These are phyloP conservation scores for Monochamus saltuarius DNA, from an alignment of 1,140 invertebrate genomes.

Conservation along the genomic window DNA sequence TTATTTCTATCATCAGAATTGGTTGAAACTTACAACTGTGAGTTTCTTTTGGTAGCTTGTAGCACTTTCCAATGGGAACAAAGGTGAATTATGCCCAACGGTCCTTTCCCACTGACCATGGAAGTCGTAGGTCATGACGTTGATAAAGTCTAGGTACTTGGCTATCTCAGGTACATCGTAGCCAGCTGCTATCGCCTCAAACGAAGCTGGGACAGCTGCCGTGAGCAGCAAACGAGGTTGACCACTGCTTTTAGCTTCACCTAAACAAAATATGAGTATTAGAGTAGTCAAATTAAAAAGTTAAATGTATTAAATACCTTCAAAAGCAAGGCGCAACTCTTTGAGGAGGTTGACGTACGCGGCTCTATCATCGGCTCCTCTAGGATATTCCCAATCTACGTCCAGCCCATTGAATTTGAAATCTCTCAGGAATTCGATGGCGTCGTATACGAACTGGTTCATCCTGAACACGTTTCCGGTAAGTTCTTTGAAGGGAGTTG, in stretches of 20 bases:
- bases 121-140: conserved; percentile 95
- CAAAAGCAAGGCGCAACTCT: conserved; percentile 85
- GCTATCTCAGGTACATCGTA: conserved; percentile 92
- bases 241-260: conserved; percentile 68
- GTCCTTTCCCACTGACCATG: conserved; percentile 91
- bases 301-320: conserved; percentile 54
- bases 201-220: conserved; percentile 88
- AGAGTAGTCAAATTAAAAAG: not conserved
- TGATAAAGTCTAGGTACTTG: conserved; percentile 92
- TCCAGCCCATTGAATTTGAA: conserved; percentile 95
- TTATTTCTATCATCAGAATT: not conserved
- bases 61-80: conserved; percentile 85
- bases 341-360: conserved; percentile 80
- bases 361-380: conserved; percentile 80
- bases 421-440: conserved; percentile 88
- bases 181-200: conserved; percentile 90
- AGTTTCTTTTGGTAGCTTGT: conserved; percentile 88
- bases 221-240: conserved; percentile 81
- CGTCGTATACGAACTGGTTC: conserved; percentile 94
- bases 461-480: conserved; percentile 88
- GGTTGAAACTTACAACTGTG: conserved; percentile 72
- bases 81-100: conserved; percentile 89
- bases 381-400: conserved; percentile 95
- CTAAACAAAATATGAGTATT: not conserved
- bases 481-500: conserved; percentile 88